Percentiles rank a stretch among this genome's conserved stretches.
Evolutionary conservation across 1,140 invertebrate genomes (phyloP).

Genomic region (Diorhabda sublineata): DNA sequence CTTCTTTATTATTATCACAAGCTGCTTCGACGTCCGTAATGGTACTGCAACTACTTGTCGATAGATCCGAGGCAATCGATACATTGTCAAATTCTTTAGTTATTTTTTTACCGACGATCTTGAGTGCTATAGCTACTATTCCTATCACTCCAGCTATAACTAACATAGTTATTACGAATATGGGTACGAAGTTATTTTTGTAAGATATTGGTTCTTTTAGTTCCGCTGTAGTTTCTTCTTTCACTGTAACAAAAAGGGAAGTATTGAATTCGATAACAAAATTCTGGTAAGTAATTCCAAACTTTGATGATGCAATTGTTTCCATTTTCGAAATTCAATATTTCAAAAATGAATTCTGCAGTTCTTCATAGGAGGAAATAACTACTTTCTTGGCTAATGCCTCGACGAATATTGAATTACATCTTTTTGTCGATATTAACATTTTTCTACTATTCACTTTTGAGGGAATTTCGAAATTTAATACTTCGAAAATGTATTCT

Average conservation of each 20-base stretch:
- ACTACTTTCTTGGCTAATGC: no score
- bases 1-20: neutral
- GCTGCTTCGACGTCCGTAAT: constrained; percentile 30
- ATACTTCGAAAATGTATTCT: no score
- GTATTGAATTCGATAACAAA: neutral
- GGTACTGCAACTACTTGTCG: constrained; percentile 39
- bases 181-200: constrained; percentile 35
- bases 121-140: constrained; percentile 34
- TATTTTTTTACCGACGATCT: constrained; percentile 30
- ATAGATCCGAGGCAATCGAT: constrained; percentile 39
- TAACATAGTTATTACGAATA: constrained; percentile 39
- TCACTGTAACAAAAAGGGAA: constrained; percentile 26
- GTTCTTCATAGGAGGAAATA: no score
- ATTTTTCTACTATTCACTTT: no score
- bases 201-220: constrained; percentile 9
- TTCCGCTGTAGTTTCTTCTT: constrained; percentile 23
- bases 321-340: no score
- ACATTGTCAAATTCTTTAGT: constrained; percentile 36
- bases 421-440: no score
- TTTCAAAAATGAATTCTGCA: no score
- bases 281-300: no score
- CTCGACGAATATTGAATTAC: no score
- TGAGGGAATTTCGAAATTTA: no score
- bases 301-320: no score
- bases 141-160: constrained; percentile 40